Evolutionary conservation across 2,113 vertebrate genomes (phyloP), one percentile per base, ranked within the genome.

Genomic region (Hippoglossus stenolepis): DNA sequence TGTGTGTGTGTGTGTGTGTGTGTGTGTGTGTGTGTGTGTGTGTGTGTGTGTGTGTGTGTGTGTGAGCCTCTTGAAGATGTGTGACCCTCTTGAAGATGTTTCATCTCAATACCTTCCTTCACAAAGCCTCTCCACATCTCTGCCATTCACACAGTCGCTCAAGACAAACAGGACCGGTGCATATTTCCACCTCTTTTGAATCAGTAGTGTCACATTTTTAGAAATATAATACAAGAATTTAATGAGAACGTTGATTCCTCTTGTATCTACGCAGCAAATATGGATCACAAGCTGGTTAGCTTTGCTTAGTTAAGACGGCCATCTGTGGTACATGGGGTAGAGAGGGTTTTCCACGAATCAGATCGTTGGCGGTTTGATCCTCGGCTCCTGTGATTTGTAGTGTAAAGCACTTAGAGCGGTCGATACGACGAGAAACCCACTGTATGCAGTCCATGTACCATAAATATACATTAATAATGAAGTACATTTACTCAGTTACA

Each of bases 101-200:
- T 70, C 51, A 78, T 57, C 53, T 67, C 60, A 58, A n/a, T 24
- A 6, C 35, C 65, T 18, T 38, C 14, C 20, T 64, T 67, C 45
- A 35, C 49, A 2, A 56, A 35, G 12, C 43, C n/a, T 45, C 45
- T 75, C 12, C 9, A 45, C 40, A 61, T 43, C 57, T 28, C 38
- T n/a, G 5, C 24, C 24, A 38, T 49, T 10, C 54, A 56, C 62
- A 67, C 31, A 56, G 24, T 43, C 40, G 35, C 58, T 59, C 31
- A 31, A 5, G 31, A 14, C 23, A 73, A 17, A 10, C 23, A 57
- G 45, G 35, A 1, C 49, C 26, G 23, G 3, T 38, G 21, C 24
- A 14, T n/a, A 56, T 49, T 35, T 31, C 20, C 9, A 9, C 17
- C n/a, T 75, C 21, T 49, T 24, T 35, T 15, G 18, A 23, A 51